Percentiles rank a stretch among this genome's conserved stretches.
These are phyloP conservation scores for Cephalotes varians DNA, from an alignment of 2,888 invertebrate genomes.

Conservation along the genomic window DNA sequence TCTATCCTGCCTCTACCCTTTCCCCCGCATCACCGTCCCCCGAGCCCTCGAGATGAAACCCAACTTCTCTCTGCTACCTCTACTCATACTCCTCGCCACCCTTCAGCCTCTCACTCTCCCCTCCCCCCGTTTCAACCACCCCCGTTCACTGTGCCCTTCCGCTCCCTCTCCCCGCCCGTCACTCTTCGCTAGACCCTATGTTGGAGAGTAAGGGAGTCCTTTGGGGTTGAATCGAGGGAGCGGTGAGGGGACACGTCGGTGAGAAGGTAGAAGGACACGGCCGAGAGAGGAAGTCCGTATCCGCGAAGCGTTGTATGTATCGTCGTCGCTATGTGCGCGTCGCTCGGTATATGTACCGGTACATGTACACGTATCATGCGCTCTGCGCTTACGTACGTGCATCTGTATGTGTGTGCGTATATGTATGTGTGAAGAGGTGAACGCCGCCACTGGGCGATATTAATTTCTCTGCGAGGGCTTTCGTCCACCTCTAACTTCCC, in stretches of 20 bases:
- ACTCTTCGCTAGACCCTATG: slow-evolving; percentile 72
- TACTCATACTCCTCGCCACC: slow-evolving; percentile 65
- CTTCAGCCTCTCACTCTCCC: slow-evolving; percentile 50
- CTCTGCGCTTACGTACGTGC: slow-evolving; percentile 14
- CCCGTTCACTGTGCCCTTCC: slow-evolving; percentile 58
- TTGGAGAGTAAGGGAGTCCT: slow-evolving; percentile 78
- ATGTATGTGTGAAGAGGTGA: slow-evolving; percentile 61
- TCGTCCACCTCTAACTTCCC: slow-evolving; percentile 71
- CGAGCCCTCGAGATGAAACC: slow-evolving; percentile 84
- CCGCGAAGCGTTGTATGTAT: slow-evolving; percentile 76
- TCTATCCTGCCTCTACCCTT: slow-evolving; percentile 73
- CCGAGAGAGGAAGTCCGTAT: slow-evolving; percentile 81
- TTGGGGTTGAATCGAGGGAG: slow-evolving; percentile 79
- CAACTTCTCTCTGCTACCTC: slow-evolving; percentile 82
- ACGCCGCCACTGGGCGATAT: slow-evolving; percentile 80
- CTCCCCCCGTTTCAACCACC: slow-evolving; percentile 68
- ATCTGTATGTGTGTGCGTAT: background rate
- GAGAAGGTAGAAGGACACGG: slow-evolving; percentile 81
- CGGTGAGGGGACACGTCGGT: slow-evolving; percentile 70
- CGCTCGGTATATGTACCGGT: slow-evolving; percentile 39
- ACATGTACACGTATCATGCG: slow-evolving; percentile 45
- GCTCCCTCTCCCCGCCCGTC: slow-evolving; percentile 45
- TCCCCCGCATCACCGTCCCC: slow-evolving; percentile 66
- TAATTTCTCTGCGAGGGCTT: slow-evolving; percentile 81
- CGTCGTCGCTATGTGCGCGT: slow-evolving; percentile 42